phyloP scores from a whole-genome alignment of 2,888 invertebrate species.

The Meghimatium bilineatum region DNA sequence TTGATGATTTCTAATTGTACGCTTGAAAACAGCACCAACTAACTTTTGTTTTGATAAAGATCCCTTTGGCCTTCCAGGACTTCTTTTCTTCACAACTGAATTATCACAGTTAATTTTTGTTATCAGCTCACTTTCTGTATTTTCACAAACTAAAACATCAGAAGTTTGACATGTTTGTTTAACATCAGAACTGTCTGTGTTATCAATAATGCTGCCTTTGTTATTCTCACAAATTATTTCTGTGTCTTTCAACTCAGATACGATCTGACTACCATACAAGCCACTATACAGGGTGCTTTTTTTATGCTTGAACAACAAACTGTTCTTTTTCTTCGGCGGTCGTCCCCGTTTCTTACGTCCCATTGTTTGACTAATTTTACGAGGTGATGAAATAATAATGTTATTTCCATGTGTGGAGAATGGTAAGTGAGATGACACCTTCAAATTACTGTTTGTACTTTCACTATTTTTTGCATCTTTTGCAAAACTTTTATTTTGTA shows the following conservation, averaged over 20 bases:
- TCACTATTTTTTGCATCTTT: not conserved
- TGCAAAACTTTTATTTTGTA: not conserved
- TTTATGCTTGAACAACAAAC: slow-evolving; percentile 54
- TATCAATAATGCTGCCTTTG: slow-evolving; percentile 42
- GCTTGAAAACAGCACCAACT: not conserved
- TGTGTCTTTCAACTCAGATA: slow-evolving; percentile 16
- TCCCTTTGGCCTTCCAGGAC: slow-evolving; percentile 58
- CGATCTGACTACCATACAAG: slow-evolving; percentile 19
- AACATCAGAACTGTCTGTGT: not conserved
- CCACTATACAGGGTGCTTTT: slow-evolving; percentile 54
- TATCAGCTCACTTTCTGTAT: slow-evolving; percentile 14
- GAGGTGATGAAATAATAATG: slow-evolving; percentile 42
- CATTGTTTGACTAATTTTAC: slow-evolving; percentile 46
- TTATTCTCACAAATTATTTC: not conserved
- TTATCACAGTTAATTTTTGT: slow-evolving; percentile 43
- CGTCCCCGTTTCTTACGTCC: slow-evolving; percentile 59
- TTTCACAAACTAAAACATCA: not conserved
- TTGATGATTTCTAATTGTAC: slow-evolving; percentile 23
- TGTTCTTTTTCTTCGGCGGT: slow-evolving; percentile 60
- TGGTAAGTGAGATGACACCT: not conserved
- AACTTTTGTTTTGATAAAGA: slow-evolving; percentile 44
- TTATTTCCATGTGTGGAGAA: slow-evolving; percentile 19
- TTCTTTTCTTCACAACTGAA: slow-evolving; percentile 45
- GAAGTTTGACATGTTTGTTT: not conserved
- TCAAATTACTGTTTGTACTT: not conserved